Base-by-base conservation (phyloP, 2,113 vertebrate genomes). In the Chitala chitala region DNA sequence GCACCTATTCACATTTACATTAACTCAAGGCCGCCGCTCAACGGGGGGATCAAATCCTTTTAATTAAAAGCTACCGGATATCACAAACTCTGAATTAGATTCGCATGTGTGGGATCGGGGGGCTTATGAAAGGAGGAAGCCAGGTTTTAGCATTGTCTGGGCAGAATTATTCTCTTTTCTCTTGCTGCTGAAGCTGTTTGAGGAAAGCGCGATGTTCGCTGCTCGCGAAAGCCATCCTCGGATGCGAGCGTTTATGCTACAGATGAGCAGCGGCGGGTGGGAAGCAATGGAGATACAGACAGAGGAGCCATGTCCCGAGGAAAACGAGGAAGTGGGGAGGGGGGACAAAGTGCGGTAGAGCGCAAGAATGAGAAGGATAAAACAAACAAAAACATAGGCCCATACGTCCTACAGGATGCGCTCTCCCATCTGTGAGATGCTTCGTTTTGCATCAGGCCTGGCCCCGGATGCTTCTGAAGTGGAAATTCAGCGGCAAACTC, bases 1-100 rank as follows among this genome's bases (percentile, higher is more conserved):
- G 65, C 55, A 77, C 75, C 77, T 69, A 58, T 74, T 53, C 55
- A 68, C 74, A 75, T 73, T 77, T 74, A 68, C 76, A 85, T 84
- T 82, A 78, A 76, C 81, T 81, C 74, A 72, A 66, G 72, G 70
- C 65, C 15, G 56, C 63, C 74, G 61, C 56, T 76, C 83, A 76
- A 82, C 63, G 33, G 29, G 46, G 83, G 82, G 78, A 80, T 74
- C 76, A 44, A 80, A 84, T 80, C 78, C 61, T 66, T 78, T 86
- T 86, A 88, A 89, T 89, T 88, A 87, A 87, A 86, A 84, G 10
- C 56, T 48, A 50, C 73, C 74, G 50, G 73, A 84, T 81, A 84
- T 85, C 78, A 73, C 76, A 78, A 80, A 78, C 75, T 81, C 66
- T 58, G 74, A 78, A 74, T 50, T 69, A 78, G 69, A 83, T 79